phyloP scores from a whole-genome alignment of 2,888 invertebrate genomes.

The Mythimna pallens region DNA sequence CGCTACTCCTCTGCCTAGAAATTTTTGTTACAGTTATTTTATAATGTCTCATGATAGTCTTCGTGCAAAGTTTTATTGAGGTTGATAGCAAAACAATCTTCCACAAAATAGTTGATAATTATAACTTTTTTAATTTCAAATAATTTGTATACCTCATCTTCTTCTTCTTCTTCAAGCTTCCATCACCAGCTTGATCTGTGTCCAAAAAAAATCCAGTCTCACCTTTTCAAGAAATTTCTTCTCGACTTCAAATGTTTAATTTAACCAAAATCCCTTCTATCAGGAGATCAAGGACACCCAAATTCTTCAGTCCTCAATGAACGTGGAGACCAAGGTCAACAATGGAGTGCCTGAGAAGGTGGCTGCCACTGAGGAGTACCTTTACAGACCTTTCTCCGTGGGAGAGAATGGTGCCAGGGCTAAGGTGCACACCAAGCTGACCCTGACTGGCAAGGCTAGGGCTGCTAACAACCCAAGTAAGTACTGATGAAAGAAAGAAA shows the following conservation, averaged over 20 bases:
- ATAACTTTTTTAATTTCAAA: no score
- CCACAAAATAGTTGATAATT: no score
- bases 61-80: no score
- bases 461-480: conserved; percentile 81
- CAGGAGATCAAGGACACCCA: conserved; percentile 90
- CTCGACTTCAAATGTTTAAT: neutral
- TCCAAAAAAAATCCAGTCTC: no score
- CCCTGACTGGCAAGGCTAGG: conserved; percentile 87
- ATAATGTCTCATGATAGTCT: no score
- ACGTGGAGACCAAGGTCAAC: conserved; percentile 92
- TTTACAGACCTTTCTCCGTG: conserved; percentile 94
- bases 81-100: no score
- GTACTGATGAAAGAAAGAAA: conserved; percentile 12
- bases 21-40: no score
- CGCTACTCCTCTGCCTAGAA: no score
- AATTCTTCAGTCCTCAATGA: conserved; percentile 91
- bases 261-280: neutral
- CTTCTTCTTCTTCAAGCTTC: no score
- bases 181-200: no score
- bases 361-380: conserved; percentile 92
- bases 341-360: conserved; percentile 93
- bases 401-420: conserved; percentile 93
- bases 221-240: no score
- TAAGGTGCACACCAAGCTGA: conserved; percentile 92
- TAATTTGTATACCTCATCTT: no score